These are phyloP conservation scores for Siniperca knerii DNA, from an alignment of 2,113 vertebrate genomes.

Conservation along the genomic window DNA sequence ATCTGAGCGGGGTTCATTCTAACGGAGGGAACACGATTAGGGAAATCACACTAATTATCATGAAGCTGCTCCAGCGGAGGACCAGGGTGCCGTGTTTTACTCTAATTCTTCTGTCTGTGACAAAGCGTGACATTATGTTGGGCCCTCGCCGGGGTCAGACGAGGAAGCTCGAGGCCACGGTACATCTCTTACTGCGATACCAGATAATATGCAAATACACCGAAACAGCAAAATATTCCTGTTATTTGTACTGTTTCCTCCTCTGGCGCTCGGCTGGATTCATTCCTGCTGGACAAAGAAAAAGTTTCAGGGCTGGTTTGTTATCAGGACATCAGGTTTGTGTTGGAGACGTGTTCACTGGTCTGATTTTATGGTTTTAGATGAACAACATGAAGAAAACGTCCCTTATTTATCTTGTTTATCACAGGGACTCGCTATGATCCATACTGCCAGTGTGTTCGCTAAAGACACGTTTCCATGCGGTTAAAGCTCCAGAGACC, in stretches of 20 bases:
- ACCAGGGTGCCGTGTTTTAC: constrained; percentile 28
- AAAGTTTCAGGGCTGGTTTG: neutral
- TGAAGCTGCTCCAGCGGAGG: neutral
- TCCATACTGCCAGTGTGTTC: neutral
- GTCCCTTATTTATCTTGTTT: neutral
- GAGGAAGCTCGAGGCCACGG: neutral
- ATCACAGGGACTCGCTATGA: neutral
- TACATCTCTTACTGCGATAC: neutral
- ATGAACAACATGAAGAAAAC: neutral
- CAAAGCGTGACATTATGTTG: constrained; percentile 3
- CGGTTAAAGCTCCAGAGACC: no score
- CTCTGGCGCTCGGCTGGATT: neutral
- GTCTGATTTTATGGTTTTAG: constrained; percentile 3
- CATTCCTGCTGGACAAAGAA: neutral
- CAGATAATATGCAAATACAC: constrained; percentile 25
- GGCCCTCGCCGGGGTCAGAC: constrained; percentile 23
- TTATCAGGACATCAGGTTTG: constrained; percentile 20
- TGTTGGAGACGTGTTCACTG: neutral
- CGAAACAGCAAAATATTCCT: neutral
- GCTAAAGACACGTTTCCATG: no score
- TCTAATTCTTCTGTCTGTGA: constrained; percentile 48
- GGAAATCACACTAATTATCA: constrained; percentile 28
- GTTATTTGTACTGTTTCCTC: neutral
- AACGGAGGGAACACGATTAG: constrained; percentile 23
- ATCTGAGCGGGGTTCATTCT: constrained; percentile 16